phyloP scores from a whole-genome alignment of 2,113 vertebrate species.

The Hydrolagus affinis region DNA sequence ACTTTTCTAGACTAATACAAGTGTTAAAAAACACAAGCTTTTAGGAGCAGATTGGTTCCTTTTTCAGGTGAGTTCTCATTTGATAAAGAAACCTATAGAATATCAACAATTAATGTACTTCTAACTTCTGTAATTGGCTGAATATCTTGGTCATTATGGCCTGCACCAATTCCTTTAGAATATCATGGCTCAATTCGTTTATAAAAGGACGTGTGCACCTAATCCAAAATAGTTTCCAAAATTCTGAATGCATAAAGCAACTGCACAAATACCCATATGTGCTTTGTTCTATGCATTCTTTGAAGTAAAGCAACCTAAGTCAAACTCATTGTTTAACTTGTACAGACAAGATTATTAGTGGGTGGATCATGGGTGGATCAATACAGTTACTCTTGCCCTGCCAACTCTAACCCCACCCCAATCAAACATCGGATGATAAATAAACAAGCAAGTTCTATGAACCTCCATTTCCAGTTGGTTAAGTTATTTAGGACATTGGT shows the following conservation, averaged over 20 bases:
- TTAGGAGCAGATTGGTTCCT: not conserved
- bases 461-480: not conserved
- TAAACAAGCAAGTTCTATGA: not conserved
- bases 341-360: no score
- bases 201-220: not conserved
- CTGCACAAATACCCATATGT: not conserved
- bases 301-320: not conserved
- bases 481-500: constrained; percentile 30
- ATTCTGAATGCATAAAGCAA: not conserved
- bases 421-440: constrained; percentile 39
- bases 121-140: not conserved
- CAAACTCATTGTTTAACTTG: not conserved
- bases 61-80: not conserved
- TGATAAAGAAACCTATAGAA: not conserved
- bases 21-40: not conserved
- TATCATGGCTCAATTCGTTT: not conserved
- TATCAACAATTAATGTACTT: not conserved
- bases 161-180: not conserved
- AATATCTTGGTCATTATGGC: not conserved
- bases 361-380: not conserved
- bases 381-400: constrained; percentile 29
- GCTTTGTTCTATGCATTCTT: not conserved
- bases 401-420: constrained; percentile 42
- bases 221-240: not conserved
- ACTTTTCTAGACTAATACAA: not conserved